Evolutionary conservation across 2,797 vertebrate species (phyloP), one percentile per base, ranked within the genome.

Genomic region (Pseudochromis fuscus): DNA sequence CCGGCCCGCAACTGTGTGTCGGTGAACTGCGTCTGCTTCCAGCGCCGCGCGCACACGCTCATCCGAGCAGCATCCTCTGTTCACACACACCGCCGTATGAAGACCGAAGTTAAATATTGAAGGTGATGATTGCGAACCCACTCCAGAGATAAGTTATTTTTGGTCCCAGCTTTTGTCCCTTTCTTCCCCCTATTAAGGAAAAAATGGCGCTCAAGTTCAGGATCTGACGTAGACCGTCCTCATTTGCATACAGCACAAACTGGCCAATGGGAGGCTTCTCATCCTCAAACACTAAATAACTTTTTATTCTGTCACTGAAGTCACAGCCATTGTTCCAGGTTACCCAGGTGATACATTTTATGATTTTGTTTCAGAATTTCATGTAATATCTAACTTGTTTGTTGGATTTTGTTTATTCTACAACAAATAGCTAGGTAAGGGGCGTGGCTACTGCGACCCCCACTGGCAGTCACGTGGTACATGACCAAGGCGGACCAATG

Each of bases 161-260:
- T 70, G 46, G 33, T 63, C 19, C 7, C 25, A 51, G 90, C 89
- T 92, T 93, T 93, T 90, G 89, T 91, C 90, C 84, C 89, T 91
- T 92, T 93, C 90, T 84, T 92, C 85, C 75, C 86, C 87, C 71
- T 68, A 75, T 85, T 77, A 95, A 89, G 85, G 89, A 84, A 95
- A 95, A 96, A 95, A 98, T 99, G 97, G 97, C 97, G 97, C 95
- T 94, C 83, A 95, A 93, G 92, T 95, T 93, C 93, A 92, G 96
- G 96, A 98, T 96, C 91, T 98, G 97, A 98, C 96, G 96, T 92
- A 3, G 0, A n/a, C 0, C 0, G 0, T n/a, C 18, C 58, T 67
- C 19, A 97, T 98, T 97, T 97, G 93, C 96, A 98, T 98, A 92
- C 46, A 66, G 76, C 24, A 35, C 67, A 74, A 79, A 77, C 58